A percentile compares a stretch with the other conserved stretches of the same genome.
These are phyloP conservation scores for Zonotrichia albicollis DNA, from an alignment of 2,797 vertebrate genomes.

Conservation along the genomic window DNA sequence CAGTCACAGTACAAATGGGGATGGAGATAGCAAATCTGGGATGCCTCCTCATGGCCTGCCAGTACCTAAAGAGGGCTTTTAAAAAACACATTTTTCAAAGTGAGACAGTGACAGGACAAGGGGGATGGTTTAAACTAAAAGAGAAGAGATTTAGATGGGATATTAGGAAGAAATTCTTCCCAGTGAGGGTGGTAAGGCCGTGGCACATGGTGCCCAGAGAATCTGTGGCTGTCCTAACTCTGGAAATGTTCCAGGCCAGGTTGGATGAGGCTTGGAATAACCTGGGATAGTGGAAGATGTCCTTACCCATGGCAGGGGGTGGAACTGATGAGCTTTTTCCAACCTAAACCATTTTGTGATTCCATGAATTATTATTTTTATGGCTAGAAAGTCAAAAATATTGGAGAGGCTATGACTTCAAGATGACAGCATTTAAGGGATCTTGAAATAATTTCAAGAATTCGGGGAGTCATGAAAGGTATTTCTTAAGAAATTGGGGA, in stretches of 20 bases:
- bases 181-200: accelerated
- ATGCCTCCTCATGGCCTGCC: neutral
- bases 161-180: neutral
- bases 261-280: accelerated
- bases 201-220: neutral
- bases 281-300: accelerated
- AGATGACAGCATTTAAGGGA: neutral
- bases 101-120: neutral
- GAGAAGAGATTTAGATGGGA: neutral
- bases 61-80: neutral
- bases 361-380: accelerated
- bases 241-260: neutral
- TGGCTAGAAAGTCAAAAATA: neutral
- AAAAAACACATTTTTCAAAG: neutral
- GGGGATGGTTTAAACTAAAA: neutral
- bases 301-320: accelerated
- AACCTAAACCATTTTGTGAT: neutral
- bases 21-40: accelerated
- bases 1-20: neutral
- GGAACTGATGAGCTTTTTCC: neutral
- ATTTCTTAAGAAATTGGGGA: neutral
- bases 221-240: neutral
- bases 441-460: neutral
- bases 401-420: neutral
- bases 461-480: neutral